Percentiles rank a stretch among this genome's conserved stretches.
phyloP scores from a whole-genome alignment of 2,888 invertebrate species.

The Conus canariensis region DNA sequence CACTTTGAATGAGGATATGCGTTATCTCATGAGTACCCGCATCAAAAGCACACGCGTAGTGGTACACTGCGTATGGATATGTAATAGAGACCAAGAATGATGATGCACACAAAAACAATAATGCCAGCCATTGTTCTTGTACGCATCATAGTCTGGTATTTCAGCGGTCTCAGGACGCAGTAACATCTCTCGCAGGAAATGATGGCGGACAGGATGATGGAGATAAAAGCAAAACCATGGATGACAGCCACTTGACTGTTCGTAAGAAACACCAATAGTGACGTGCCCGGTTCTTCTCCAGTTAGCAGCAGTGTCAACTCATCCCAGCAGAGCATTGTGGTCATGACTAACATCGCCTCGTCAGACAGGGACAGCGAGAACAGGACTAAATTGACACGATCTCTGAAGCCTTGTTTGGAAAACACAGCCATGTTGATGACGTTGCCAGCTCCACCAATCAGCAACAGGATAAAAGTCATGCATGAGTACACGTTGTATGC shows the following conservation, averaged over 20 bases:
- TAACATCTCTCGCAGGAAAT: slow-evolving; percentile 13
- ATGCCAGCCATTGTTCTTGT: background rate
- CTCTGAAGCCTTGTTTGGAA: slow-evolving; percentile 7
- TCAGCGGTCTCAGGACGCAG: background rate
- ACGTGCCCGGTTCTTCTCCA: background rate
- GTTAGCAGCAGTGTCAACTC: background rate
- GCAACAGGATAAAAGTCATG: background rate
- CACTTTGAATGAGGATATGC: background rate
- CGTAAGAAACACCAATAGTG: background rate
- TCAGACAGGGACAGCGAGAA: background rate
- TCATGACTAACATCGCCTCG: background rate
- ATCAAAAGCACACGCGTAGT: background rate
- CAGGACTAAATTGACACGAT: slow-evolving; percentile 8
- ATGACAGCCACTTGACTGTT: background rate
- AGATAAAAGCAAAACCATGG: background rate
- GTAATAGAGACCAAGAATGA: background rate
- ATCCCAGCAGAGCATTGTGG: background rate
- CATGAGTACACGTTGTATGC: background rate
- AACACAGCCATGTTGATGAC: slow-evolving; percentile 33
- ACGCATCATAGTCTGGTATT: background rate
- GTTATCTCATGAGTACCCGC: background rate
- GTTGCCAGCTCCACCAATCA: slow-evolving; percentile 22
- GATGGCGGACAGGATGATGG: background rate
- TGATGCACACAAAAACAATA: background rate
- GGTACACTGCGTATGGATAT: background rate